Conservation (phyloP, 30 jellyfish, hydroid and myxozoan genomes). For the Phacellophora camtschatica region DNA sequence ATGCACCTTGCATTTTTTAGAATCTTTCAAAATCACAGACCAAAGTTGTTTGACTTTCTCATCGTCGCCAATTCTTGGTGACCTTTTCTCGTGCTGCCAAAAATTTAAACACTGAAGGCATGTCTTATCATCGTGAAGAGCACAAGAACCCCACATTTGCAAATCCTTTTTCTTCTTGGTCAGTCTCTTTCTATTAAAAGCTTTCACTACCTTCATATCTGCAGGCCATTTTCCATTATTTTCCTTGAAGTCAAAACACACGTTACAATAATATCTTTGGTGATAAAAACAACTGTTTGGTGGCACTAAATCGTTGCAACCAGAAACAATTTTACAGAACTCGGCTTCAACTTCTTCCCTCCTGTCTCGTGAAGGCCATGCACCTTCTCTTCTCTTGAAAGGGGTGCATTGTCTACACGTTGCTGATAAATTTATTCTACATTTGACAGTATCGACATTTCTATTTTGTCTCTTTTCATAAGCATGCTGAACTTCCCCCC, state of each 20-base stretch:
- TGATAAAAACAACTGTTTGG: slow-evolving; percentile 11
- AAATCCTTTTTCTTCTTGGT: not conserved
- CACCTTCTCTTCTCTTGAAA: slow-evolving; percentile 1
- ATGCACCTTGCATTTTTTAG: not conserved
- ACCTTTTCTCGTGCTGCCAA: slow-evolving; percentile 2
- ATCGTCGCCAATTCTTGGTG: slow-evolving; percentile 1
- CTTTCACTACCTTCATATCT: not conserved
- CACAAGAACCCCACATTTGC: slow-evolving; percentile 13
- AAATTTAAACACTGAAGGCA: slow-evolving; percentile 35
- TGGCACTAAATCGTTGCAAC: no score
- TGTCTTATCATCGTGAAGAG: not conserved
- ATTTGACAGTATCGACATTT: slow-evolving; percentile 1
- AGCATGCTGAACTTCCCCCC: slow-evolving; percentile 41
- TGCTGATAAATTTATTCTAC: slow-evolving; percentile 22
- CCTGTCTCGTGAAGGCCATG: slow-evolving; percentile 42
- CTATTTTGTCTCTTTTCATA: slow-evolving; percentile 1
- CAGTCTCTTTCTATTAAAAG: not conserved
- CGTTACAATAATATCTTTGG: not conserved
- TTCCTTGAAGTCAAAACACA: slow-evolving; percentile 14
- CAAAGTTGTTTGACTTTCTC: not conserved
- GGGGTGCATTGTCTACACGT: slow-evolving; percentile 21
- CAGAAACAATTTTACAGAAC: no score
- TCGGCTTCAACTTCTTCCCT: slow-evolving; percentile 2
- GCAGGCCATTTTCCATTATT: slow-evolving; percentile 32
- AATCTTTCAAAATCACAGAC: not conserved